A percentile compares a stretch with the other conserved stretches of the same genome.
Conservation (phyloP, 2,113 vertebrate genomes). For the Rhinoderma darwinii region DNA sequence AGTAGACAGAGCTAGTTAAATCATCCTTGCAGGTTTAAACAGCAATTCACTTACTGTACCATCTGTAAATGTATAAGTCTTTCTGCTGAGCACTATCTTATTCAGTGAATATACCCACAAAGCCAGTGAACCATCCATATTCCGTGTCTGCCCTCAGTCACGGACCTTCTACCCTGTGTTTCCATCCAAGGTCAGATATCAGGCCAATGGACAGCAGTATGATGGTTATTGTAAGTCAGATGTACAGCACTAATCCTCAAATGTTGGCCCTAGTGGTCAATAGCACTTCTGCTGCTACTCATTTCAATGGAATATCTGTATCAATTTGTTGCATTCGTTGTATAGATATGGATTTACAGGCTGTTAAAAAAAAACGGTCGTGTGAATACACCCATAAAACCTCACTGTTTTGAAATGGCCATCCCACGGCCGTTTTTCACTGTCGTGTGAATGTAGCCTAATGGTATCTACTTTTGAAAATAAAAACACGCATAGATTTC, state of each 20-base stretch:
- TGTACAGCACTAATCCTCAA: neutral
- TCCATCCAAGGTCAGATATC: neutral
- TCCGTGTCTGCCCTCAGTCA: neutral
- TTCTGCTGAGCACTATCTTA: conserved; percentile 23
- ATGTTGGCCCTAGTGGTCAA: neutral
- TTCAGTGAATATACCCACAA: conserved; percentile 6
- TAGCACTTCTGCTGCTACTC: neutral
- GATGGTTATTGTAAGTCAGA: neutral
- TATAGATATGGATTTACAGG: no score
- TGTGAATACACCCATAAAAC: no score
- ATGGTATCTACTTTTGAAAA: neutral
- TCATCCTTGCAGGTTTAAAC: conserved; percentile 50
- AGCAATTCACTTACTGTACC: conserved; percentile 53
- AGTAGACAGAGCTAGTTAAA: conserved; percentile 46
- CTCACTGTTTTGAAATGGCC: no score
- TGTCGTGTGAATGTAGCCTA: no score
- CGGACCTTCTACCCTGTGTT: neutral
- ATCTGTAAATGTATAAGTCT: conserved; percentile 47
- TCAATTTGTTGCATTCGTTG: no score
- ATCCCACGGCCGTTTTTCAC: no score
- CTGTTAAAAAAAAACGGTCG: no score
- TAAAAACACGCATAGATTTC: neutral
- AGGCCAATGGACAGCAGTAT: neutral
- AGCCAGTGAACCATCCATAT: neutral
- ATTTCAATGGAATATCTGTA: neutral